Percentiles rank a stretch among this genome's conserved stretches.
Conservation (phyloP, 2,888 invertebrate genomes). For the Abscondita cerata region DNA sequence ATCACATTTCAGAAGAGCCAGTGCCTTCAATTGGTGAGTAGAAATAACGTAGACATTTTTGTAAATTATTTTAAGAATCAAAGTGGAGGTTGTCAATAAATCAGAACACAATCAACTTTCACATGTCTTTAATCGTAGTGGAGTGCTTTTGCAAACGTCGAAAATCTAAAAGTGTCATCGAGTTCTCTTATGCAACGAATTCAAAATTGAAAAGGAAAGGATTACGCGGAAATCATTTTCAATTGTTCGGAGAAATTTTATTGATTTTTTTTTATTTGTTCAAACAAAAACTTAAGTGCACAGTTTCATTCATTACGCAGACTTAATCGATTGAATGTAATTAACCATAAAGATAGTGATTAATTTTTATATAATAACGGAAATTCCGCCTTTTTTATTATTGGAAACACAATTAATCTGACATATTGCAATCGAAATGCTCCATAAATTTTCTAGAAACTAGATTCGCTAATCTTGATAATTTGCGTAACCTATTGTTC, state of each 20-base stretch:
- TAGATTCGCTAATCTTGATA: background rate
- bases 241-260: background rate
- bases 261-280: too few relatives aligned
- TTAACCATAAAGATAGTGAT: background rate
- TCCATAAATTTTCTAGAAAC: background rate
- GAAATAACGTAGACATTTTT: background rate
- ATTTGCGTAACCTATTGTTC: background rate
- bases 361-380: background rate
- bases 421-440: conserved; percentile 8
- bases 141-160: conserved; percentile 11
- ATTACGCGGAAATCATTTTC: background rate
- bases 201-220: background rate
- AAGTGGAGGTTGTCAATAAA: conserved; percentile 10
- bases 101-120: conserved; percentile 17
- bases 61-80: conserved; percentile 1
- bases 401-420: background rate
- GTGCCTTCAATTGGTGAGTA: background rate
- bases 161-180: conserved; percentile 3
- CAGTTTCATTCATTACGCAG: too few relatives aligned
- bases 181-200: background rate
- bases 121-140: background rate
- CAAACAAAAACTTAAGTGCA: too few relatives aligned
- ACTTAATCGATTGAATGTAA: background rate
- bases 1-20: background rate
- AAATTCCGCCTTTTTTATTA: background rate